phyloP scores from a whole-genome alignment of 92 coral and sea anemone genomes.

The Micromussa lordhowensis region DNA sequence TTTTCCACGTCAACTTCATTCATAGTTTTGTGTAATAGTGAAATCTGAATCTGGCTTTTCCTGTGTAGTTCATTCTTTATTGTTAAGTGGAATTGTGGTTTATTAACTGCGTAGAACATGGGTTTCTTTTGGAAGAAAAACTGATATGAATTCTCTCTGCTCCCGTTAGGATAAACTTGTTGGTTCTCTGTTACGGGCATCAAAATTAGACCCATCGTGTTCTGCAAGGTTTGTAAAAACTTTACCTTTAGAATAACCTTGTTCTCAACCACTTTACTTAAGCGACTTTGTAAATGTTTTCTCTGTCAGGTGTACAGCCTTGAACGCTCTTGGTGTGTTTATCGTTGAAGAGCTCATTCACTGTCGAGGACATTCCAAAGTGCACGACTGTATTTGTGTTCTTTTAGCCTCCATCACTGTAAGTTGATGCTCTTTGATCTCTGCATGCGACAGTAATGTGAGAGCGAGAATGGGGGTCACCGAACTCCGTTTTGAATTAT shows the following conservation, averaged over 20 bases:
- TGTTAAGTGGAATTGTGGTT: no score
- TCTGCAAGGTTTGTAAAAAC: slow-evolving; percentile 76
- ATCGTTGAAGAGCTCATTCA: slow-evolving; percentile 94
- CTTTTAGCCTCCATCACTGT: slow-evolving; percentile 88
- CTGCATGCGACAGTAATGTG: not conserved
- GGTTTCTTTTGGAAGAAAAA: not conserved
- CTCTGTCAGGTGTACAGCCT: slow-evolving; percentile 83
- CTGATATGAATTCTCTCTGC: not conserved
- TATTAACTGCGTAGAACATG: not conserved
- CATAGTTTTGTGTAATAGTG: no score
- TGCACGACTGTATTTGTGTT: slow-evolving; percentile 88
- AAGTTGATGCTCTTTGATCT: slow-evolving; percentile 36
- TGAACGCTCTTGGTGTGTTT: slow-evolving; percentile 89
- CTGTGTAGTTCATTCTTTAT: no score
- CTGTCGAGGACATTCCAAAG: slow-evolving; percentile 83
- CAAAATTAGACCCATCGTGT: slow-evolving; percentile 89
- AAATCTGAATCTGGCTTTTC: not conserved
- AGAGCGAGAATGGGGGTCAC: no score
- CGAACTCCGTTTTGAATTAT: no score
- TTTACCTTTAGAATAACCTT: not conserved
- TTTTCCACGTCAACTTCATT: no score
- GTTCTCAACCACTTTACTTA: not conserved
- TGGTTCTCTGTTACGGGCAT: slow-evolving; percentile 81
- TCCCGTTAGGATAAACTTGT: slow-evolving; percentile 82
- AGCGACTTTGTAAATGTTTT: not conserved